Base-by-base conservation (phyloP, 2,888 invertebrate genomes). In the Lochmaea capreae region DNA sequence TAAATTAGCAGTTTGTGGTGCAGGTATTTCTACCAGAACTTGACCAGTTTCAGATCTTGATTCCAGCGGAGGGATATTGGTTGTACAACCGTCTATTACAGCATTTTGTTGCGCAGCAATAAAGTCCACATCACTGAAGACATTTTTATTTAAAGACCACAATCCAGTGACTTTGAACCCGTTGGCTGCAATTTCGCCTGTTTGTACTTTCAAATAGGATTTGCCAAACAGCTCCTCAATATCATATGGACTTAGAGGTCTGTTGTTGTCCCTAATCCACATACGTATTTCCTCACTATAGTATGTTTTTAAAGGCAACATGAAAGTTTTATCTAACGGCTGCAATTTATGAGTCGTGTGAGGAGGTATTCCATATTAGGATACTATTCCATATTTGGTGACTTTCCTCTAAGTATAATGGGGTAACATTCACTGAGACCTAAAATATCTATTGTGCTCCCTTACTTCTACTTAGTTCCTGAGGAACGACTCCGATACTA, bases 281-380 rank as follows among this genome's bases (percentile, higher is more conserved):
- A 22, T 42, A 10, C 65, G 46, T 42, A 65, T 39, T 42, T 65
- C 65, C n/a, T 65, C 65, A 65, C 65, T 65, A 43, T 65, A 43
- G 22, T 61, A 18, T 54, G 54, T n/a, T 54, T 84, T 86, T 26
- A 84, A 74, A 11, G 83, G 81, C 9, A 81, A 80, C 84, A 85
- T 85, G 43, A 86, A 82, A 12, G 81, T 81, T 22, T 80, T 82
- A 66, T 85, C 83, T 52, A 85, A 54, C 54, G 42, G 71, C 85
- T 84, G 75, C 84, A 82, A 6, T 82, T 82, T 18, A n/a, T n/a
- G n/a, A n/a, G n/a, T n/a, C n/a, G n/a, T n/a, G n/a, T n/a, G n/a
- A n/a, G n/a, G n/a, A n/a, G n/a, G n/a, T n/a, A n/a, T n/a, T n/a
- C n/a, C n/a, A n/a, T n/a, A n/a, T n/a, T n/a, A n/a, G n/a, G n/a